These are phyloP conservation scores for Zelleria hepariella DNA, from an alignment of 2,888 invertebrate species.

Conservation along the genomic window DNA sequence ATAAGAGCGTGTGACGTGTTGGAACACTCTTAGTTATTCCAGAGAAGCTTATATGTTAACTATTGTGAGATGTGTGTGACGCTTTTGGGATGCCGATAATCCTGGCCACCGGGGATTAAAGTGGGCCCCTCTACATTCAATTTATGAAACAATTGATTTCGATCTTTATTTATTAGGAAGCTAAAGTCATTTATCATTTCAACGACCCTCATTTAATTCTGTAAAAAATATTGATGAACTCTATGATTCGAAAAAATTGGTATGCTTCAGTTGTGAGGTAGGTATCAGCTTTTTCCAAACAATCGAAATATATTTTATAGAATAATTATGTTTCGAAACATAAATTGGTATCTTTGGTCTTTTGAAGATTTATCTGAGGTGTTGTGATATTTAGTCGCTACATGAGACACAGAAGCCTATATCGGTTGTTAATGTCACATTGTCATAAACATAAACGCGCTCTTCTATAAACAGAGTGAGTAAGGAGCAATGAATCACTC, in stretches of 20 bases:
- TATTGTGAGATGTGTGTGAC: too few relatives aligned
- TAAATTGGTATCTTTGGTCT: too few relatives aligned
- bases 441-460: not conserved
- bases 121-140: conserved; percentile 3
- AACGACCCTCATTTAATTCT: not conserved
- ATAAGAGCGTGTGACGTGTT: not conserved
- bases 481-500: not conserved
- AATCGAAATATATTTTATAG: too few relatives aligned
- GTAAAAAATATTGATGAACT: too few relatives aligned
- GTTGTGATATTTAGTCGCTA: not conserved
- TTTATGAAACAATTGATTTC: not conserved
- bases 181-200: not conserved
- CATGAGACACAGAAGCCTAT: not conserved
- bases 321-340: too few relatives aligned
- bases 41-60: conserved; percentile 36
- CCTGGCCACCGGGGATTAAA: conserved; percentile 55
- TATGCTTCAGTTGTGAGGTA: too few relatives aligned
- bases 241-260: too few relatives aligned
- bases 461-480: conserved; percentile 1
- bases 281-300: too few relatives aligned
- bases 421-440: not conserved
- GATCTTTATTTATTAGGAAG: not conserved
- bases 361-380: too few relatives aligned
- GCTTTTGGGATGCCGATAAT: conserved; percentile 51
- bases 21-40: not conserved